A percentile compares a stretch with the other conserved stretches of the same genome.
Evolutionary conservation across 2,797 vertebrate genomes (phyloP).

Genomic region (Pelobates cultripes): DNA sequence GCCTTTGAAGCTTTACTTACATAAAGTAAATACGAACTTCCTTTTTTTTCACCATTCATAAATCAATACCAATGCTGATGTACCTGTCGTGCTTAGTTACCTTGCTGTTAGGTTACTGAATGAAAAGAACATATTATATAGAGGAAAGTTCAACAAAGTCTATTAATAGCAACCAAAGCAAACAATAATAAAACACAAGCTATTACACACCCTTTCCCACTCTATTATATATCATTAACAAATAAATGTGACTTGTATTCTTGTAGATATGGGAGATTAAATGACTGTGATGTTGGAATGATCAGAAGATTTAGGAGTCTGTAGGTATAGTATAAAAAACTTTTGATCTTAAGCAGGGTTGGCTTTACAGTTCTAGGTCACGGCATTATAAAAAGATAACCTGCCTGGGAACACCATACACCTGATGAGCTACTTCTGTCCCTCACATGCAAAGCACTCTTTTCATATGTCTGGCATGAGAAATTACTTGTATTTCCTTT

Average conservation of each 20-base stretch:
- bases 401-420: neutral
- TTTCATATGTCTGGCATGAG: no score
- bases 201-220: constrained; percentile 65
- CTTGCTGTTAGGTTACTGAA: constrained; percentile 60
- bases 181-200: constrained; percentile 51
- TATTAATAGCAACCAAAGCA: constrained; percentile 69
- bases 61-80: neutral
- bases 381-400: neutral
- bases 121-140: constrained; percentile 68
- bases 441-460: neutral
- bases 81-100: constrained; percentile 17
- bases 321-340: neutral
- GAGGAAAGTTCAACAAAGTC: constrained; percentile 69
- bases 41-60: constrained; percentile 20
- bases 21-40: constrained; percentile 33
- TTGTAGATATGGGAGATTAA: constrained; percentile 62
- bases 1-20: constrained; percentile 20
- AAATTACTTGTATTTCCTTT: no score
- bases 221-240: constrained; percentile 64
- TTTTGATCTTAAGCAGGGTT: neutral
- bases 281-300: constrained; percentile 57
- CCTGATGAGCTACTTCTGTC: neutral
- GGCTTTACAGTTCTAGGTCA: neutral
- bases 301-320: constrained; percentile 56
- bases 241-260: constrained; percentile 61